A percentile compares a stretch with the other conserved stretches of the same genome.
phyloP scores from a whole-genome alignment of 2,797 vertebrate species.

The Euthynnus affinis region DNA sequence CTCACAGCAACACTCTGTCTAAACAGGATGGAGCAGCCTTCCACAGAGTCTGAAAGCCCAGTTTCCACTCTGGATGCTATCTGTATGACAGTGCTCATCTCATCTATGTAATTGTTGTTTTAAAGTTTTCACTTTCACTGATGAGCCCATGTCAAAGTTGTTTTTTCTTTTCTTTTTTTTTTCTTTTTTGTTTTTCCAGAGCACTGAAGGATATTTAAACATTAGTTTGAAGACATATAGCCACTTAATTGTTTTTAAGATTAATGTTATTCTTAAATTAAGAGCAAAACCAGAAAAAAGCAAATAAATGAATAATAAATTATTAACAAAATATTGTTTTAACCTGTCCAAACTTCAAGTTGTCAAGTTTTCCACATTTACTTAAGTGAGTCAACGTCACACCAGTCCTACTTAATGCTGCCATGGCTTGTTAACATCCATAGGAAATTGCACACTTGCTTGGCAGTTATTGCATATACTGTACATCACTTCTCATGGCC shows the following conservation, averaged over 20 bases:
- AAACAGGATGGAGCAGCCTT: slow-evolving; percentile 67
- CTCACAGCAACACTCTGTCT: slow-evolving; percentile 69
- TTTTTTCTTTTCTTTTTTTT: neutral
- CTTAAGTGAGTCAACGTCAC: slow-evolving; percentile 14
- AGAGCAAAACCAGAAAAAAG: neutral
- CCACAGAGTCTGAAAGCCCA: slow-evolving; percentile 45
- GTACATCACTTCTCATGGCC: slow-evolving; percentile 57
- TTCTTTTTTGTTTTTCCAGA: neutral
- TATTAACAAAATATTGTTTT: slow-evolving; percentile 1
- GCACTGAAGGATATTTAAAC: neutral
- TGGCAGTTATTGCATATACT: slow-evolving; percentile 42
- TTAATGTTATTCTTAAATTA: neutral
- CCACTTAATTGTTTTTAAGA: neutral
- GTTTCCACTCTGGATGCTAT: slow-evolving; percentile 59
- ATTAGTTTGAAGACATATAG: neutral
- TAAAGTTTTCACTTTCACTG: slow-evolving; percentile 7
- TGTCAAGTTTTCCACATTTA: slow-evolving; percentile 11
- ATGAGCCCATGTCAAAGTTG: slow-evolving; percentile 21
- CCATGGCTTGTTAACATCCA: slow-evolving; percentile 51
- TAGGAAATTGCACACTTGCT: slow-evolving; percentile 41
- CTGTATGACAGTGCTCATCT: slow-evolving; percentile 46
- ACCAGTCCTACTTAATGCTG: slow-evolving; percentile 5
- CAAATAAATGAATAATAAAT: neutral
- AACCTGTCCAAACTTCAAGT: neutral
- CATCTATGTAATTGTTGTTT: slow-evolving; percentile 57